A percentile compares a stretch with the other conserved stretches of the same genome.
phyloP scores from a whole-genome alignment of 2,113 vertebrate species.

The Junco hyemalis region DNA sequence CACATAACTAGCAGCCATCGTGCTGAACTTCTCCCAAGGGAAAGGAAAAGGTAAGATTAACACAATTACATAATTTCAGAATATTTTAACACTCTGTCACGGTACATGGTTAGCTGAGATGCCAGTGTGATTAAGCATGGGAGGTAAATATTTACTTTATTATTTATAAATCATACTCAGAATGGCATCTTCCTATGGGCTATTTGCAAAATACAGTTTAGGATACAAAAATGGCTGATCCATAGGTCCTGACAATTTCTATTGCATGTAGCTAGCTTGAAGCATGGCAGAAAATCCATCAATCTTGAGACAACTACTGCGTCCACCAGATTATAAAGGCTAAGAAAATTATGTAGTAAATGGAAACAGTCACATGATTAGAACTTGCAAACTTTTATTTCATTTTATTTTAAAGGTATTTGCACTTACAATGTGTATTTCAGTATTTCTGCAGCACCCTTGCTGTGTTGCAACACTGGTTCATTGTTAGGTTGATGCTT shows the following conservation, averaged over 20 bases:
- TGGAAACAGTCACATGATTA: neutral
- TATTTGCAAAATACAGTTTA: neutral
- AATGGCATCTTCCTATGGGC: neutral
- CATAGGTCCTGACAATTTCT: neutral
- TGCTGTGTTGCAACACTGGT: neutral
- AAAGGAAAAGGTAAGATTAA: conserved; percentile 44
- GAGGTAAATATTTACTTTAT: neutral
- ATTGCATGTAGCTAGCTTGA: neutral
- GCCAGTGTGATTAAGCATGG: neutral
- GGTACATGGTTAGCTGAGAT: neutral
- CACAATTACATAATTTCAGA: neutral
- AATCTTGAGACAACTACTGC: neutral
- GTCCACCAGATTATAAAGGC: neutral
- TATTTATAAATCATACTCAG: neutral
- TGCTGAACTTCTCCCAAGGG: neutral
- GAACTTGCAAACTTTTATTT: neutral
- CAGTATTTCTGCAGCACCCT: neutral
- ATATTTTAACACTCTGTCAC: neutral
- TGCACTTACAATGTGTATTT: neutral
- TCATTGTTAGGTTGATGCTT: neutral
- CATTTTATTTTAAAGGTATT: neutral
- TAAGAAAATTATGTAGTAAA: neutral
- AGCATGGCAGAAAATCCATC: neutral
- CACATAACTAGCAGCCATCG: neutral
- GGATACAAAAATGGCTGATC: neutral